A percentile compares a stretch with the other conserved stretches of the same genome.
These are phyloP conservation scores for Agrochola circellaris DNA, from an alignment of 2,888 invertebrate species.

Conservation along the genomic window DNA sequence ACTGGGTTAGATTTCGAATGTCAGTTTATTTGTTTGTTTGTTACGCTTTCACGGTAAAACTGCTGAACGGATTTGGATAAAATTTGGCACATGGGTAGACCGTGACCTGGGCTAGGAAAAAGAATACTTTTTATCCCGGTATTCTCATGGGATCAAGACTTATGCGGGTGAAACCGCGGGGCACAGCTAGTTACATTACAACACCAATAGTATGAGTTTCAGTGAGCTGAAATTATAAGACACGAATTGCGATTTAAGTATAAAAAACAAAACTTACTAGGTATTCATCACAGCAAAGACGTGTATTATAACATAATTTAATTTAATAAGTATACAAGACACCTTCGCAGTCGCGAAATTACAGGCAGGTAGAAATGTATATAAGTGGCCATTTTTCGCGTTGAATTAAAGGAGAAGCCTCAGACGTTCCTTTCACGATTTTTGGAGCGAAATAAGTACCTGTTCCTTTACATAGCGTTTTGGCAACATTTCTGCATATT, in stretches of 20 bases:
- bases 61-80: too few relatives aligned
- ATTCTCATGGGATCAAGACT: too few relatives aligned
- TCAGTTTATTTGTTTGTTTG: too few relatives aligned
- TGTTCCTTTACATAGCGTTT: constrained; percentile 54
- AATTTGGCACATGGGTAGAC: too few relatives aligned
- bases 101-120: too few relatives aligned
- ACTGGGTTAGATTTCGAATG: background rate
- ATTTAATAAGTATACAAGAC: constrained; percentile 28
- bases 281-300: background rate
- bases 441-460: constrained; percentile 75
- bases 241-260: background rate
- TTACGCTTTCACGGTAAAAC: too few relatives aligned
- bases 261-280: background rate
- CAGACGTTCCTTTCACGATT: constrained; percentile 75
- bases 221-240: background rate
- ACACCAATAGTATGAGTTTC: background rate
- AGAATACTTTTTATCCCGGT: too few relatives aligned
- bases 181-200: background rate
- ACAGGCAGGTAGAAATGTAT: constrained; percentile 63
- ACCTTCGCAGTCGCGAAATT: constrained; percentile 61
- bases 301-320: constrained; percentile 5
- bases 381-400: constrained; percentile 74
- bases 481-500: constrained; percentile 41
- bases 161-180: too few relatives aligned
- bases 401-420: constrained; percentile 76